Percentiles rank a stretch among this genome's conserved stretches.
These are phyloP conservation scores for Timandra comae DNA, from an alignment of 2,888 invertebrate species.

Conservation along the genomic window DNA sequence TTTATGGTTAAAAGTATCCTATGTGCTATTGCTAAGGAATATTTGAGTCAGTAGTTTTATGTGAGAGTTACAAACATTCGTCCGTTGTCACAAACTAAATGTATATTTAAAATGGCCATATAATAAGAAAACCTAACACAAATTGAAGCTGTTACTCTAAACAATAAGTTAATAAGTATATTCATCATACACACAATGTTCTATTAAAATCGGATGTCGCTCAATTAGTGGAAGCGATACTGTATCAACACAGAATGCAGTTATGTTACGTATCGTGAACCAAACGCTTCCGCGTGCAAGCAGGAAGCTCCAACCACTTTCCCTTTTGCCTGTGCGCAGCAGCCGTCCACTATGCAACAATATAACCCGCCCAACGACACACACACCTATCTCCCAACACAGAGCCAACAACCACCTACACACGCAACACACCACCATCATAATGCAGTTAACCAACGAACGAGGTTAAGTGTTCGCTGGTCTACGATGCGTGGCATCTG, in stretches of 20 bases:
- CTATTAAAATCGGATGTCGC: conserved; percentile 4
- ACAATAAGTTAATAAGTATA: too few species aligned
- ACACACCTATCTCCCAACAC: conserved; percentile 19
- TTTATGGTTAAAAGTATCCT: too few species aligned
- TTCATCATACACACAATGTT: too few species aligned
- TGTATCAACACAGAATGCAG: conserved; percentile 35
- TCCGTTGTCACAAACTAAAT: too few species aligned
- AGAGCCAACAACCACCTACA: conserved; percentile 16
- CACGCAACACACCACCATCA: conserved; percentile 37
- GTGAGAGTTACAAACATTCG: too few species aligned
- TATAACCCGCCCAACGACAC: conserved; percentile 46
- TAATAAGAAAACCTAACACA: too few species aligned
- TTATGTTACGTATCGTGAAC: conserved; percentile 61
- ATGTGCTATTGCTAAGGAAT: too few species aligned
- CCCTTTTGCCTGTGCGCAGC: conserved; percentile 74
- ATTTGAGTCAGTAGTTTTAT: too few species aligned
- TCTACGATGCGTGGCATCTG: conserved; percentile 61
- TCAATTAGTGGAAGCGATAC: conserved; percentile 10
- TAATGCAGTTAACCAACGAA: conserved; percentile 67
- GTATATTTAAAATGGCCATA: too few species aligned
- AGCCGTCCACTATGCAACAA: conserved; percentile 62
- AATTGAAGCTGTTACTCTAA: conserved; percentile 11
- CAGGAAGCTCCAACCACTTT: conserved; percentile 71
- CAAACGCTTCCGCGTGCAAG: conserved; percentile 69
- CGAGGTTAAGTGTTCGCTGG: conserved; percentile 64